A percentile compares a stretch with the other conserved stretches of the same genome.
phyloP scores from a whole-genome alignment of 1,140 invertebrate genomes.

The Euwallacea fornicatus region DNA sequence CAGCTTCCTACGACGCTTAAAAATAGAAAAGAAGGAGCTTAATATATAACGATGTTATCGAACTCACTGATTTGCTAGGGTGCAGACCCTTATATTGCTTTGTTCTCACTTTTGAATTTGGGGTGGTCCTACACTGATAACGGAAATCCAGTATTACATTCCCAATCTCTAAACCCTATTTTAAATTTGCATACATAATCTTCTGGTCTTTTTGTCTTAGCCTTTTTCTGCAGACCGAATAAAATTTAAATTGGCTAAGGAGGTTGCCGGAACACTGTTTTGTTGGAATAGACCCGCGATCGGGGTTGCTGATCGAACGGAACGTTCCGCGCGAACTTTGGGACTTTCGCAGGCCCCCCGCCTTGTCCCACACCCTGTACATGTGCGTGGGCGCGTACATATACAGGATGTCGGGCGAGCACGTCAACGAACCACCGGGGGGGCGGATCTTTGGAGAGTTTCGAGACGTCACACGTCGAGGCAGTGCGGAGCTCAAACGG shows the following conservation, averaged over 20 bases:
- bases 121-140: conserved; percentile 51
- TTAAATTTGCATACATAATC: conserved; percentile 47
- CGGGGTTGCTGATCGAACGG: no score
- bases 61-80: conserved; percentile 51
- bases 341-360: no score
- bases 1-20: conserved; percentile 12
- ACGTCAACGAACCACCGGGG: no score
- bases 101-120: conserved; percentile 53
- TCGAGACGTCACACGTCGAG: no score
- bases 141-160: conserved; percentile 47
- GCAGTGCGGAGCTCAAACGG: no score
- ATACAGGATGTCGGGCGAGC: no score
- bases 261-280: no score
- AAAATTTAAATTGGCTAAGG: conserved; percentile 19
- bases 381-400: no score
- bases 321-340: no score
- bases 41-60: conserved; percentile 52
- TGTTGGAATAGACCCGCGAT: no score
- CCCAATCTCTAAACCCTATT: conserved; percentile 40
- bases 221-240: conserved; percentile 22
- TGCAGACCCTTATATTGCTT: conserved; percentile 50
- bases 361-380: no score
- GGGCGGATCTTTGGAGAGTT: no score
- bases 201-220: conserved; percentile 40
- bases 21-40: conserved; percentile 21